Percentiles rank a stretch among this genome's conserved stretches.
Evolutionary conservation across 2,888 invertebrate genomes (phyloP).

Genomic region (Rosalia funebris): DNA sequence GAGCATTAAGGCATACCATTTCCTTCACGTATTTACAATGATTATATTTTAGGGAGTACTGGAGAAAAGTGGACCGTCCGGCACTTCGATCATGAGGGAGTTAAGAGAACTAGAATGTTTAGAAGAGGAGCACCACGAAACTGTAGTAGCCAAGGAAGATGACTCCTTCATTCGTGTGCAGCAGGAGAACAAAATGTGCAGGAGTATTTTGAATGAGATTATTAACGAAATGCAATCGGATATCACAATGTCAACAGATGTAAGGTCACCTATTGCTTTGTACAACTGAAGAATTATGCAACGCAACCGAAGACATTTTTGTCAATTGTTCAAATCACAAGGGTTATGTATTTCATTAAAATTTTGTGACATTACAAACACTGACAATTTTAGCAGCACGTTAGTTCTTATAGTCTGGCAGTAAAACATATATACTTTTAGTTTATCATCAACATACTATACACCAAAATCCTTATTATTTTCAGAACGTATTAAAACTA

Average conservation of each 20-base stretch:
- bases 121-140: not conserved
- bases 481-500: not conserved
- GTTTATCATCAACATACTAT: not conserved
- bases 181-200: slow-evolving; percentile 10
- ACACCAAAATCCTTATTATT: not conserved
- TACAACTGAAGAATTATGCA: no score
- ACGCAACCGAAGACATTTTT: no score
- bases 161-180: not conserved
- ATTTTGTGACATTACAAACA: no score
- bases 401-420: no score
- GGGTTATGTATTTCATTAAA: no score
- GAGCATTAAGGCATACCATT: not conserved
- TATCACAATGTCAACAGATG: slow-evolving; percentile 16
- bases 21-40: not conserved
- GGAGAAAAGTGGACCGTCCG: not conserved
- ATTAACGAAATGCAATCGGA: slow-evolving; percentile 12
- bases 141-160: not conserved
- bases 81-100: not conserved
- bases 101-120: not conserved
- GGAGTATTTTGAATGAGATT: slow-evolving; percentile 35
- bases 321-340: not conserved
- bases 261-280: slow-evolving; percentile 12
- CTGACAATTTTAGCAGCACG: no score
- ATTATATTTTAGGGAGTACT: no score
- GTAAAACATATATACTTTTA: no score